Conservation (phyloP, 2,888 invertebrate species). For the Galerucella nymphaeae region DNA sequence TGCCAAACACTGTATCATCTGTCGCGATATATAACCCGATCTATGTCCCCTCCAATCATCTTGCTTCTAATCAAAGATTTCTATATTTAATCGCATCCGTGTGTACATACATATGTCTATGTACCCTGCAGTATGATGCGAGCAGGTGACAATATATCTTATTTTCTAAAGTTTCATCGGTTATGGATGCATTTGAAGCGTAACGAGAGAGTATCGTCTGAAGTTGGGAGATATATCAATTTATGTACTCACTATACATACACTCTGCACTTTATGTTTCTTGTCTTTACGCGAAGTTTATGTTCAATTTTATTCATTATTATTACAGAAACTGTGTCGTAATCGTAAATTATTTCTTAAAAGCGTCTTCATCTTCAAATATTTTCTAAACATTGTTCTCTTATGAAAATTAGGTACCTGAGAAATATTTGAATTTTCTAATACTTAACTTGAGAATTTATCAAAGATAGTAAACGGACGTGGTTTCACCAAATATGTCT, state of each 20-base stretch:
- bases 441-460: neutral
- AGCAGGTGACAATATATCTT: slow-evolving; percentile 45
- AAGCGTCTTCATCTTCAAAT: neutral
- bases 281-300: neutral
- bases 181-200: slow-evolving; percentile 43
- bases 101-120: slow-evolving; percentile 17
- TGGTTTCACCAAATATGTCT: slow-evolving; percentile 2
- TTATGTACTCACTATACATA: slow-evolving; percentile 11
- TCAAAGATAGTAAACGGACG: slow-evolving; percentile 2
- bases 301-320: neutral
- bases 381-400: too few relatives aligned
- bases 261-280: slow-evolving; percentile 6
- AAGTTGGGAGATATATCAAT: slow-evolving; percentile 24
- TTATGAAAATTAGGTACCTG: too few relatives aligned
- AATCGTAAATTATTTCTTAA: neutral
- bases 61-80: slow-evolving; percentile 59
- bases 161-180: slow-evolving; percentile 40
- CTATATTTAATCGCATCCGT: slow-evolving; percentile 52
- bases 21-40: slow-evolving; percentile 49
- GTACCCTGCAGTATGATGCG: slow-evolving; percentile 24
- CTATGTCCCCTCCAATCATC: slow-evolving; percentile 55
- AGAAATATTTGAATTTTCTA: neutral
- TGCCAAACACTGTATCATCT: slow-evolving; percentile 58
- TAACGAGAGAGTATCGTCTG: slow-evolving; percentile 27
- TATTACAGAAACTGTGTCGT: neutral